A percentile compares a stretch with the other conserved stretches of the same genome.
phyloP scores from a whole-genome alignment of 1,140 invertebrate genomes.

The Pentalonia nigronervosa region DNA sequence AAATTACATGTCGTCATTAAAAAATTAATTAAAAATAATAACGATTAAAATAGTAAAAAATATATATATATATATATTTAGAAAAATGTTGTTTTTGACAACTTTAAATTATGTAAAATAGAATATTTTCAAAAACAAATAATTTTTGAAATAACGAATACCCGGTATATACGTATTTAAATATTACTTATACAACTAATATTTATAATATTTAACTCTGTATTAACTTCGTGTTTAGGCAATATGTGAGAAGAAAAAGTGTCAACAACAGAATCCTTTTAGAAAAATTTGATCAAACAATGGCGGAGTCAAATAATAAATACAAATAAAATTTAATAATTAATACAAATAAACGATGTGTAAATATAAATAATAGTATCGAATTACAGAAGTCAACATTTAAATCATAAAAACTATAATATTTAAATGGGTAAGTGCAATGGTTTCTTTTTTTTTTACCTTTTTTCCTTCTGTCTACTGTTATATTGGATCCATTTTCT shows the following conservation, averaged over 20 bases:
- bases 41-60: too few relatives aligned
- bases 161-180: too few relatives aligned
- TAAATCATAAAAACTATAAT: background rate
- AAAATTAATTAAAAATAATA: too few relatives aligned
- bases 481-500: conserved; percentile 86
- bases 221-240: background rate
- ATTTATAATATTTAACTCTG: background rate
- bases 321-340: background rate
- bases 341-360: background rate
- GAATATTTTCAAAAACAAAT: too few relatives aligned
- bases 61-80: too few relatives aligned
- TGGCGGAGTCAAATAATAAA: background rate
- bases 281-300: conserved; percentile 45
- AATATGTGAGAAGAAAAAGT: background rate
- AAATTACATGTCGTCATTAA: too few relatives aligned
- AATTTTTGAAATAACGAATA: too few relatives aligned
- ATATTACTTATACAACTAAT: too few relatives aligned
- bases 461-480: conserved; percentile 81
- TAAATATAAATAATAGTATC: background rate
- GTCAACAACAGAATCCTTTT: background rate
- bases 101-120: too few relatives aligned
- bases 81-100: too few relatives aligned
- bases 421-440: background rate
- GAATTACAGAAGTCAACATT: background rate
- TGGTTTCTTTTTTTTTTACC: conserved; percentile 66